These are phyloP conservation scores for Subacronicta megacephala DNA, from an alignment of 2,888 invertebrate genomes.

Conservation along the genomic window DNA sequence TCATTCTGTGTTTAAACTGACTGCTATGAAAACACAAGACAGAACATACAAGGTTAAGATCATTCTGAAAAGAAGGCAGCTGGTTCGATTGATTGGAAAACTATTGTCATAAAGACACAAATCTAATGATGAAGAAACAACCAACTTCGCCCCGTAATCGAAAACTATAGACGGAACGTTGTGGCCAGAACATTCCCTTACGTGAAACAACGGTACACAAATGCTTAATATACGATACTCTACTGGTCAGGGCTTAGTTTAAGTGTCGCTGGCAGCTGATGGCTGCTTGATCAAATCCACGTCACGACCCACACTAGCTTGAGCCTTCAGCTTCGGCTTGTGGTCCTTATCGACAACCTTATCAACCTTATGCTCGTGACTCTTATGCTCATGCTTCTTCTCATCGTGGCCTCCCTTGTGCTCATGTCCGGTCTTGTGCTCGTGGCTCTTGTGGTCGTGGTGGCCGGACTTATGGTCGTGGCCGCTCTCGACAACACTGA, in stretches of 20 bases:
- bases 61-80: neutral
- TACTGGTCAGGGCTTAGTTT: conserved; percentile 68
- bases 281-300: conserved; percentile 89
- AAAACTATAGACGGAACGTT: conserved; percentile 46
- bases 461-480: conserved; percentile 59
- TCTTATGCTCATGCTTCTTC: conserved; percentile 32
- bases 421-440: conserved; percentile 45
- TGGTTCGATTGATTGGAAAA: conserved; percentile 12
- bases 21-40: conserved; percentile 16
- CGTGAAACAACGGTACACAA: conserved; percentile 54
- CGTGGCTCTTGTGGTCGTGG: conserved; percentile 47
- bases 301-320: conserved; percentile 88
- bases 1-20: conserved; percentile 24
- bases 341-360: conserved; percentile 52
- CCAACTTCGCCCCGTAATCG: conserved; percentile 33
- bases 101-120: conserved; percentile 39
- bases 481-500: conserved; percentile 83
- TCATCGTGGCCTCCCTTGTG: conserved; percentile 43
- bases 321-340: conserved; percentile 78
- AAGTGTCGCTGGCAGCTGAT: conserved; percentile 85
- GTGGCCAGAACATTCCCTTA: conserved; percentile 33
- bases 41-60: neutral
- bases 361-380: conserved; percentile 28
- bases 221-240: conserved; percentile 57
- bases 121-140: conserved; percentile 37